Evolutionary conservation across 2,888 invertebrate genomes (phyloP).

Genomic region (Hypomecis punctinalis): DNA sequence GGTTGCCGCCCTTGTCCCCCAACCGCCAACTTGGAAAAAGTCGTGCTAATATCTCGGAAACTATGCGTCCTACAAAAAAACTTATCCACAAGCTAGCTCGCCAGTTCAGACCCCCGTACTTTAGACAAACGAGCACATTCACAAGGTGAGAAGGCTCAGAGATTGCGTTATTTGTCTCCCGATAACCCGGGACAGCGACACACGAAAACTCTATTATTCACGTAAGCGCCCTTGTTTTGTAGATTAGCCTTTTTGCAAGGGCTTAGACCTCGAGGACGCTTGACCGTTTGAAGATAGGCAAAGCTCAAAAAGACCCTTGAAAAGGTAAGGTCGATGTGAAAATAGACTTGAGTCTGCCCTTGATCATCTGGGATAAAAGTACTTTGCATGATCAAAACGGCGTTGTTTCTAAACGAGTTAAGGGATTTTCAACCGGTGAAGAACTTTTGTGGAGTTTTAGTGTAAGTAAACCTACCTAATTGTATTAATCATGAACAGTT

Average conservation of each 20-base stretch:
- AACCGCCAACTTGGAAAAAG: no score
- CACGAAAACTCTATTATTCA: conserved; percentile 29
- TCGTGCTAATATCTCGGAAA: no score
- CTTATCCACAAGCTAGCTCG: conserved; percentile 2
- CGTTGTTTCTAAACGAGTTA: conserved; percentile 5
- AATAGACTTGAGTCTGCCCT: conserved; percentile 22
- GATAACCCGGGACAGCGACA: conserved; percentile 34
- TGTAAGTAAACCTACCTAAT: no score
- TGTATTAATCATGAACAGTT: no score
- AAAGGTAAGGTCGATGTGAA: conserved; percentile 22
- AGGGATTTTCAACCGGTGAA: conserved; percentile 3
- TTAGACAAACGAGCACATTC: conserved; percentile 23
- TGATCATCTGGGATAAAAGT: conserved; percentile 20
- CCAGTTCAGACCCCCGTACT: background rate
- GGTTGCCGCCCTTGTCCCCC: no score
- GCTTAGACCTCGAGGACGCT: conserved; percentile 24
- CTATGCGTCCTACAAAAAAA: no score
- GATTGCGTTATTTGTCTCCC: conserved; percentile 46
- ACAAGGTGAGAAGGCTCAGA: conserved; percentile 40
- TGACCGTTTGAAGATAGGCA: conserved; percentile 28
- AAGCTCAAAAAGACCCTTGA: conserved; percentile 14
- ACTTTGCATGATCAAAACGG: conserved; percentile 29
- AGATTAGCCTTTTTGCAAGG: conserved; percentile 36
- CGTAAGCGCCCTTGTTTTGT: conserved; percentile 32
- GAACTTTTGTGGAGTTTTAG: background rate